Base-by-base conservation (phyloP, 2,113 vertebrate species). In the rabbit (Oryctolagus cuniculus) region DNA sequence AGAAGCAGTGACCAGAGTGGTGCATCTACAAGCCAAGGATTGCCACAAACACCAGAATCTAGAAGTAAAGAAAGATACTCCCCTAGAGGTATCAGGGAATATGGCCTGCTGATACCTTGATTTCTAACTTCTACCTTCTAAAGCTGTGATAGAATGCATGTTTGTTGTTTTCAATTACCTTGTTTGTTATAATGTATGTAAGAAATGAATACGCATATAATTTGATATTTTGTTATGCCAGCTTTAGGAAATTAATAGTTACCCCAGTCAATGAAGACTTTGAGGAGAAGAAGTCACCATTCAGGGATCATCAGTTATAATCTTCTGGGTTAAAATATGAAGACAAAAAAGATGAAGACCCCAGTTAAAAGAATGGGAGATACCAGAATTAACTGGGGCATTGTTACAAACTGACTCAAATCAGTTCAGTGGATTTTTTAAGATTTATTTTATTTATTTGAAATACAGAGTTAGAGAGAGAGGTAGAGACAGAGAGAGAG, bases 351-450 rank as follows among this genome's bases (percentile, higher is more conserved):
- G 31, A 49, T 79, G 53, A 89, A 7, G 31, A 66, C 3, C 79
- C 19, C 36, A 87, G 51, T 36, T 79, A 81, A 80, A 67, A 89
- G 91, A 85, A 80, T 38, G 64, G n/a, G 16, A 86, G 29, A 69
- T 11, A 77, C 24, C 17, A 4, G 13, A 78, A 87, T 75, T 95
- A 83, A 95, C 63, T 61, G 61, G 8, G 22, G 1, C 22, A 70
- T 93, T 92, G 49, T 34, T 69, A 49, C 31, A 82, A 91, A 84
- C 17, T 53, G 64, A 92, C 24, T 86, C n/a, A 91, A 93, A 64
- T 19, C 73, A 85, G 66, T 79, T 77, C 77, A 82, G 25, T 92
- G 31, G 2, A 0, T 38, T 73, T 80, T 44, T 44, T 44, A 44
- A 44, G 44, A 44, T 44, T 44, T 44, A 44, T 44, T 44, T 44